A percentile compares a stretch with the other conserved stretches of the same genome.
Conservation (phyloP, 2,113 vertebrate genomes). For the Phasianus colchicus region DNA sequence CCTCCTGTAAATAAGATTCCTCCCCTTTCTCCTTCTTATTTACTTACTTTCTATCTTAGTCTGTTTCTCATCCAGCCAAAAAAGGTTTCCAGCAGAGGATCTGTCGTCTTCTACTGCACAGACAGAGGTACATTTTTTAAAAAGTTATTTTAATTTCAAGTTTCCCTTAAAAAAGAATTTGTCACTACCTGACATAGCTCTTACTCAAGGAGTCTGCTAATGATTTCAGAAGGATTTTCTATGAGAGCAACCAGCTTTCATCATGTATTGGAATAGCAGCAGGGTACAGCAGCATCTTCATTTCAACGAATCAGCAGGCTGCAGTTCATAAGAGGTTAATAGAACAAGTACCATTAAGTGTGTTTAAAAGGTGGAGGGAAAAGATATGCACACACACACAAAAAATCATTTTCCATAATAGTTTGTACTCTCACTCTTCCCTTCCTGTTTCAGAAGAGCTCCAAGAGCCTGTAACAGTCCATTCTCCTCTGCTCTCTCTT, state of each 20-base stretch:
- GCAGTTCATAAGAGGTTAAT: conserved; percentile 27
- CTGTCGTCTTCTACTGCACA: background rate
- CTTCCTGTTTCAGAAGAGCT: background rate
- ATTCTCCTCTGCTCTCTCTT: background rate
- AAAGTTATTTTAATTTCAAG: conserved; percentile 16
- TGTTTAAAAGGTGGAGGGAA: background rate
- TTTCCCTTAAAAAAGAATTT: conserved; percentile 19
- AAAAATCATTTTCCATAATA: background rate
- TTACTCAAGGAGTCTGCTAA: conserved; percentile 29
- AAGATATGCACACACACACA: background rate
- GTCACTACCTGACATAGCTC: background rate
- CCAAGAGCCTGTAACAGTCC: background rate
- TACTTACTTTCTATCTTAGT: background rate
- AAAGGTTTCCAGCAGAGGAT: conserved; percentile 1
- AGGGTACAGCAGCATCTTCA: conserved; percentile 1
- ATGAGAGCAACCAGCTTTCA: background rate
- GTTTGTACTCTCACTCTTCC: background rate
- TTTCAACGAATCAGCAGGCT: conserved; percentile 24
- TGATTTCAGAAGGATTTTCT: conserved; percentile 30
- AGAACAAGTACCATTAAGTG: background rate
- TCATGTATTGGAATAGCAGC: background rate
- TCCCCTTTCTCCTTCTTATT: background rate
- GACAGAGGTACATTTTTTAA: background rate
- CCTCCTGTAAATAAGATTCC: background rate
- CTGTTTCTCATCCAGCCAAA: background rate